Base-by-base conservation (phyloP, 2,113 vertebrate species). In the Thamnaconus septentrionalis region DNA sequence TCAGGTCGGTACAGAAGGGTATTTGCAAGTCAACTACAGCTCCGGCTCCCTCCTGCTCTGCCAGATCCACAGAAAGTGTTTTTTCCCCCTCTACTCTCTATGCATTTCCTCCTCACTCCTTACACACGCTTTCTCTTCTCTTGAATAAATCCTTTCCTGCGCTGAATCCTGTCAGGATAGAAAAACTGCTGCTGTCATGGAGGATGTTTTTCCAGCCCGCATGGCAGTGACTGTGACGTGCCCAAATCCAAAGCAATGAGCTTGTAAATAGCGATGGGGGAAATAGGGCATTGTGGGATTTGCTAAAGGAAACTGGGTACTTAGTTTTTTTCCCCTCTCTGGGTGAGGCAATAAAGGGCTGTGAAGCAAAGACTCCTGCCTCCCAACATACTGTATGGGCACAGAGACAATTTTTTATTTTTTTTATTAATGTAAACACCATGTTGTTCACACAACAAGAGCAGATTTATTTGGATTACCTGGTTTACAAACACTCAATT, bases 41-140 rank as follows among this genome's bases (percentile, higher is more conserved):
- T 86, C 76, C 68, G 79, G 68, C 76, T 48, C 81, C 90, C 90
- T 91, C 90, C 89, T 91, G 91, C 78, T 90, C 78, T 12, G 75
- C 79, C 53, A 11, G 75, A 55, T 46, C 45, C 71, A 79, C 71
- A 69, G 80, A 78, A 73, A 80, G 71, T 61, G 84, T 71, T 60
- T 61, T 63, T 66, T 78, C 41, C 61, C 60, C 69, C 75, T 77
- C 69, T 61, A 62, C 4, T 46, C 8, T 18, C 6, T 52, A 12
- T 18, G 8, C 50, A 5, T 18, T 18, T 5, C 50, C 5, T 59
- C 74, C 61, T 56, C 39, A 59, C 51, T 53, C 18, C 10, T 54
- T 43, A 46, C 41, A 42, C 39, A 62, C 45, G 56, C 11, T 66
- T 7, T 56, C 3, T 51, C 51, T 52, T 68, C 31, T 46, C 52